These are phyloP conservation scores for Naja naja DNA, from an alignment of 2,113 vertebrate genomes.

Conservation along the genomic window DNA sequence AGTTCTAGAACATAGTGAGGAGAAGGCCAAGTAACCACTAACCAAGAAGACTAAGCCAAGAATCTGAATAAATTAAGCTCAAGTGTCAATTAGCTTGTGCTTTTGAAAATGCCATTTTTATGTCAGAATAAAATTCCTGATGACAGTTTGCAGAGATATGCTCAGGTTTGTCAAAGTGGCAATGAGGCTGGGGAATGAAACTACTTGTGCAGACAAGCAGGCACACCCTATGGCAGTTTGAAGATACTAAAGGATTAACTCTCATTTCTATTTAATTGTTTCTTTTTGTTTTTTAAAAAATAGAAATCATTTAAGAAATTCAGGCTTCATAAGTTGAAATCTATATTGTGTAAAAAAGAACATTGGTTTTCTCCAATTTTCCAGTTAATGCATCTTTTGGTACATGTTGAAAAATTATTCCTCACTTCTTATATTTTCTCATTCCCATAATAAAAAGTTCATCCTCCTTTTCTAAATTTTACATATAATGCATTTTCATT, in stretches of 20 bases:
- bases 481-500: background rate
- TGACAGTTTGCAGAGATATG: conserved; percentile 51
- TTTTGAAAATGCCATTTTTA: conserved; percentile 54
- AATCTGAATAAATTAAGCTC: conserved; percentile 46
- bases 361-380: background rate
- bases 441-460: background rate
- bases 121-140: conserved; percentile 35
- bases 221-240: conserved; percentile 42
- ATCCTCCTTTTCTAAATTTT: background rate
- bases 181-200: conserved; percentile 8
- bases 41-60: conserved; percentile 52
- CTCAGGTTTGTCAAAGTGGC: conserved; percentile 33
- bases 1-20: conserved; percentile 62
- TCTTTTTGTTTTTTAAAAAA: conserved; percentile 45
- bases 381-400: background rate
- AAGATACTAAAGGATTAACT: conserved; percentile 34
- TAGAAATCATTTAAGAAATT: conserved; percentile 34
- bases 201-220: conserved; percentile 46
- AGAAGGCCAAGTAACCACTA: conserved; percentile 46
- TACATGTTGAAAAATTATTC: background rate
- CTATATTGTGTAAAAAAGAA: background rate
- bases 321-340: background rate
- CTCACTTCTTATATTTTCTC: background rate
- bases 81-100: conserved; percentile 46
- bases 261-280: background rate